phyloP scores from a whole-genome alignment of 2,888 invertebrate species.

The Yponomeuta malinellus region DNA sequence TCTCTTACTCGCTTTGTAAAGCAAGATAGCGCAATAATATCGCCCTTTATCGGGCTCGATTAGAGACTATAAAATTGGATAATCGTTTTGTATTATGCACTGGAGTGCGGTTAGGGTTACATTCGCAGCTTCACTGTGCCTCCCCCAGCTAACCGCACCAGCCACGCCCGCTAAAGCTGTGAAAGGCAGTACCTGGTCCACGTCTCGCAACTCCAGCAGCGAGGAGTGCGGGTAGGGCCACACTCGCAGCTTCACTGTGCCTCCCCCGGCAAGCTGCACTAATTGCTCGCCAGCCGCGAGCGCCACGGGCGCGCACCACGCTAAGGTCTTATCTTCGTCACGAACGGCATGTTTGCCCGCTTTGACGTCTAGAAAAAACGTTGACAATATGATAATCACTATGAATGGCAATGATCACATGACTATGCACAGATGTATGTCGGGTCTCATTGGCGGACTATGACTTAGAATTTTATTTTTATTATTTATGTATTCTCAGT shows the following conservation, averaged over 20 bases:
- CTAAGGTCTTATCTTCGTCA: slow-evolving; percentile 22
- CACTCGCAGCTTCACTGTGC: slow-evolving; percentile 51
- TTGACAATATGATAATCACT: too few species aligned
- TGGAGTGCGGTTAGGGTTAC: slow-evolving; percentile 45
- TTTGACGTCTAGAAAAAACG: background rate
- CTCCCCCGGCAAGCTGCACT: slow-evolving; percentile 38
- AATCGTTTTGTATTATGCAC: too few species aligned
- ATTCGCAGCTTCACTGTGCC: background rate
- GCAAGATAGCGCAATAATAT: too few species aligned
- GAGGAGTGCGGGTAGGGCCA: slow-evolving; percentile 51
- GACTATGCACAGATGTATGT: too few species aligned
- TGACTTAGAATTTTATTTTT: too few species aligned
- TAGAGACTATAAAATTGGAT: too few species aligned
- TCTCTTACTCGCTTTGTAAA: too few species aligned
- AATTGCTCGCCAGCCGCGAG: slow-evolving; percentile 53
- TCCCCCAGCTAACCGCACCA: slow-evolving; percentile 11
- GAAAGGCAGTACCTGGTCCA: slow-evolving; percentile 39
- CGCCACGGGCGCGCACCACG: slow-evolving; percentile 49
- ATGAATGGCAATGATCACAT: too few species aligned
- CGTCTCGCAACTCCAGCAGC: slow-evolving; percentile 46
- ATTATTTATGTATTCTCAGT: too few species aligned
- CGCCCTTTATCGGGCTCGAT: too few species aligned
- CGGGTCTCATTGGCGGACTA: too few species aligned
- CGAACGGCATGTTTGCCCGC: background rate
- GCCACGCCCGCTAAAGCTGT: too few species aligned